Evolutionary conservation across 1,140 invertebrate species (phyloP), one percentile per base, ranked within the genome.

Genomic region (Euura lappo): DNA sequence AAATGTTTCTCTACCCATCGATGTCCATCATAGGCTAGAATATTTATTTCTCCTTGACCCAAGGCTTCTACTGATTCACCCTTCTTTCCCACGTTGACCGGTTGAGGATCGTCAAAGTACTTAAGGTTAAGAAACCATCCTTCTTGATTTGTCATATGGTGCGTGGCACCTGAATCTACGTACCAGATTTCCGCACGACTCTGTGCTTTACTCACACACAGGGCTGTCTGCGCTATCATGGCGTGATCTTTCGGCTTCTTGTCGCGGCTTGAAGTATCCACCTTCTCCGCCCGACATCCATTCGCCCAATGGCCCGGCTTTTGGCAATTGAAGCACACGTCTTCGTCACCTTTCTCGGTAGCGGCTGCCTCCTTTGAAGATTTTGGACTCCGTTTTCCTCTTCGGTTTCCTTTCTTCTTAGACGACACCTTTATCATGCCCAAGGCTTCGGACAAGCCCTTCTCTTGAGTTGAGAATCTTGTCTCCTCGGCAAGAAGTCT

Each of bases 1-100:
- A 86, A 74, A 79, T 77, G 72, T 72, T 79, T 76, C 60, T 65
- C 3, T 11, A 60, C 43, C 79, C 77, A 83, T 2, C 60, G 45
- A 0, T 68, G 42, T 28, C 79, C 79, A 69, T 82, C 70, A 43
- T 67, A 77, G 28, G 76, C 76, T 64, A 78, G 66, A 42, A 85
- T 73, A 65, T 83, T 77, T 6, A 84, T 80, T 13, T 80, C 67
- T 28, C 79, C 77, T 28, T 28, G 28, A 28, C 28, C 28, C 28
- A 28, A 28, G 1, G 28, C 28, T 28, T 28, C 28, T 28, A 28
- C 28, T 28, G 28, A 28, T 28, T 28, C 28, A 28, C 28, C 28
- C 28, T 28, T 28, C 28, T 28, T 28, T 28, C 28, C 28, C 28
- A 28, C 28, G 28, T 28, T 28, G 28, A 28, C 28, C 28, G 28